Percentiles rank a stretch among this genome's conserved stretches.
Conservation (phyloP, 2,888 invertebrate species). For the Ichneumon xanthorius region DNA sequence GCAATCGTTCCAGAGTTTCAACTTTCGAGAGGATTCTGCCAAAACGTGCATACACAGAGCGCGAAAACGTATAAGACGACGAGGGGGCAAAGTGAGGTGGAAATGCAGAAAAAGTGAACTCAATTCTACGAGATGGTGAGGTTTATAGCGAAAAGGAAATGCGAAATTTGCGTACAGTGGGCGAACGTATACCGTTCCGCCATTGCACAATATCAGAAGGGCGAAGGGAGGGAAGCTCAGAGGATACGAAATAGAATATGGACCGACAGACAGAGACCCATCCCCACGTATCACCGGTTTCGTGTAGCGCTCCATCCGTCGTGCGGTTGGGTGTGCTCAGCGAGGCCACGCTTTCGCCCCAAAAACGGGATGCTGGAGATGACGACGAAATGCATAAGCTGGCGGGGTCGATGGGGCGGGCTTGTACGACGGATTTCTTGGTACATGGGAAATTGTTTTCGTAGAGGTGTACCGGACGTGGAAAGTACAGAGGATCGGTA, state of each 20-base stretch:
- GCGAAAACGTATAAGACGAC: constrained; percentile 47
- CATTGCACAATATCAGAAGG: constrained; percentile 26
- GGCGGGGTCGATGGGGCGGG: constrained; percentile 16
- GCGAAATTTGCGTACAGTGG: constrained; percentile 62
- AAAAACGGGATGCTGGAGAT: constrained; percentile 50
- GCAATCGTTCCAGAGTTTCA: constrained; percentile 38
- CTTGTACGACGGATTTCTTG: constrained; percentile 43
- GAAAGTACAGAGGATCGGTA: constrained; percentile 37
- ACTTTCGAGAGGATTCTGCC: constrained; percentile 43
- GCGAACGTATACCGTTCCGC: constrained; percentile 42
- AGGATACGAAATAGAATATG: constrained; percentile 27
- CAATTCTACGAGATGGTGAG: constrained; percentile 68
- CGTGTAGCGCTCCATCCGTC: constrained; percentile 12
- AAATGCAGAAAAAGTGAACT: constrained; percentile 45
- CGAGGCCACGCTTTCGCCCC: constrained; percentile 28
- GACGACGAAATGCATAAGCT: constrained; percentile 59
- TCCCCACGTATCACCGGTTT: constrained; percentile 19
- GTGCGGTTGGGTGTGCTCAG: constrained; percentile 7
- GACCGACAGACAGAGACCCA: constrained; percentile 30
- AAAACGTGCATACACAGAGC: constrained; percentile 36
- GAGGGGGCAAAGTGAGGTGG: constrained; percentile 57
- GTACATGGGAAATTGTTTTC: constrained; percentile 56
- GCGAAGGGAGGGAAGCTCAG: constrained; percentile 35
- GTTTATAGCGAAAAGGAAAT: constrained; percentile 64
- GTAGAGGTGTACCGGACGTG: constrained; percentile 17